These are phyloP conservation scores for Hiodon tergisus DNA, from an alignment of 2,113 vertebrate species.

Conservation along the genomic window DNA sequence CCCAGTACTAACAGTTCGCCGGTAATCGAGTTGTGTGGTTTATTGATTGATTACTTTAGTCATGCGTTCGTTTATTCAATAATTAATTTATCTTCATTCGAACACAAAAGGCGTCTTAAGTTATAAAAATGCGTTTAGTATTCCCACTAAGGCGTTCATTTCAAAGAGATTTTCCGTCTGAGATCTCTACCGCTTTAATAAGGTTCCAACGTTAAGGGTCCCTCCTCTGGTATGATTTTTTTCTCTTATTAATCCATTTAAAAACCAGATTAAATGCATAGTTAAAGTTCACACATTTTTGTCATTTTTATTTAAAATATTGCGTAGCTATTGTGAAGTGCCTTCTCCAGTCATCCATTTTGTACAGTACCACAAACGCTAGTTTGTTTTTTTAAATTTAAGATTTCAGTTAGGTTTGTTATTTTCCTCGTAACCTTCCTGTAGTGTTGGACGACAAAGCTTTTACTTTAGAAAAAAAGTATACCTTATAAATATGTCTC, in stretches of 20 bases:
- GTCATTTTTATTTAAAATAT: background rate
- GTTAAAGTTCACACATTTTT: conserved; percentile 46
- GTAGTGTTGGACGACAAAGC: background rate
- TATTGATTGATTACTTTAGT: background rate
- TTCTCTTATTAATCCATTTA: conserved; percentile 25
- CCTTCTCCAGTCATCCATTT: background rate
- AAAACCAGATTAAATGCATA: conserved; percentile 70
- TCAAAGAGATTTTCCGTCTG: no score
- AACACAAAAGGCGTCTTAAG: no score
- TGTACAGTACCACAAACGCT: background rate
- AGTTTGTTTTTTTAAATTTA: background rate
- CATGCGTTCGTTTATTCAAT: background rate
- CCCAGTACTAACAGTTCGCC: background rate
- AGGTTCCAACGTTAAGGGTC: no score
- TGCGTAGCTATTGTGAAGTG: background rate
- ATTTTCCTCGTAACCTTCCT: background rate
- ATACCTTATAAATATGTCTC: background rate
- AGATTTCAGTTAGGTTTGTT: conserved; percentile 3
- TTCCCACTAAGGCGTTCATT: no score
- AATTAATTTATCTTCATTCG: background rate
- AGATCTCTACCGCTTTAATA: background rate
- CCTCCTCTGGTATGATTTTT: background rate
- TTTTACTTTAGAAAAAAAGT: background rate
- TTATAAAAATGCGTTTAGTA: no score
- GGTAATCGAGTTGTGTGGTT: background rate